phyloP scores from a whole-genome alignment of 2,888 invertebrate species.

The Escarpia spicata region DNA sequence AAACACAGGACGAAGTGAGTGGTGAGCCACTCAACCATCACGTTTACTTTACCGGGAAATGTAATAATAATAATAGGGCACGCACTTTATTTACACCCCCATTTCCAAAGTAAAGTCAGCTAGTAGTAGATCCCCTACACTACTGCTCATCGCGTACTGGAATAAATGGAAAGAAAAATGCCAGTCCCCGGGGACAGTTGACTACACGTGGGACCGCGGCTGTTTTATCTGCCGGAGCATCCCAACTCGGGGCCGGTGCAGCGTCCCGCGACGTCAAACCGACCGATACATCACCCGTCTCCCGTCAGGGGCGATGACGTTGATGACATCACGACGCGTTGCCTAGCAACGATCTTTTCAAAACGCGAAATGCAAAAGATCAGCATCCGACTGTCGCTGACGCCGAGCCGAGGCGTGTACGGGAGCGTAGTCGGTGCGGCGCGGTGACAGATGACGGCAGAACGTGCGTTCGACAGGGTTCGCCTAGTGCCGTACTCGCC shows the following conservation, averaged over 20 bases:
- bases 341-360: background rate
- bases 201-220: background rate
- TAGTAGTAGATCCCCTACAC: too few species aligned
- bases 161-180: too few species aligned
- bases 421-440: background rate
- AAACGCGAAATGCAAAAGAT: slow-evolving; percentile 6
- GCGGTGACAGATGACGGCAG: background rate
- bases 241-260: background rate
- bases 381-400: background rate
- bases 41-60: too few species aligned
- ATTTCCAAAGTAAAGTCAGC: too few species aligned
- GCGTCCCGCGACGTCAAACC: background rate
- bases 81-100: too few species aligned
- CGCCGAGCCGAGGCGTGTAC: background rate
- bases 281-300: background rate
- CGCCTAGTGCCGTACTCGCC: background rate
- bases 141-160: too few species aligned
- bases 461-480: background rate
- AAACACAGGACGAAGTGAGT: too few species aligned
- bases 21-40: too few species aligned
- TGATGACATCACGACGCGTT: slow-evolving; percentile 5
- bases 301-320: background rate
- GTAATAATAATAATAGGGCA: too few species aligned
- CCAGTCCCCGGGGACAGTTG: too few species aligned
- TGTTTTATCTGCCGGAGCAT: background rate